Conservation (phyloP, 37 sponge, comb jelly and placozoan species). For the Ephydatia muelleri region DNA sequence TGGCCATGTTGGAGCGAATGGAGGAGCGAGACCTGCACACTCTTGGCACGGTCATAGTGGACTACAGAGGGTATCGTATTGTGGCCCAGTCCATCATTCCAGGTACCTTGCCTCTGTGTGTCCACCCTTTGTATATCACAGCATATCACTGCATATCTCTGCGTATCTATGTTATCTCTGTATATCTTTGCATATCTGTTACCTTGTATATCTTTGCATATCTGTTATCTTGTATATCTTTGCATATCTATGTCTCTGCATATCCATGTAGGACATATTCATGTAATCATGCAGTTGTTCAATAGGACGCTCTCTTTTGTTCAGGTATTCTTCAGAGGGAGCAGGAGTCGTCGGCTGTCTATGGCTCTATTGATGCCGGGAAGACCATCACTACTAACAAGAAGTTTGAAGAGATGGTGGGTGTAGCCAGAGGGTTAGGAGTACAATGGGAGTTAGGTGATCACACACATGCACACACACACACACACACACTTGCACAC, state of each 20-base stretch:
- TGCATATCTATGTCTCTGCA: neutral
- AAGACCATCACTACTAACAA: conserved; percentile 55
- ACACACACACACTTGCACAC: too few species aligned
- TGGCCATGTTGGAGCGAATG: conserved; percentile 35
- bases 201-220: neutral
- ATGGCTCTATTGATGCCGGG: conserved; percentile 85
- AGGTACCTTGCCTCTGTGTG: conserved; percentile 29
- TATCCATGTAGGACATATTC: too few species aligned
- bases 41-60: conserved; percentile 84
- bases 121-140: neutral
- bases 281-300: too few species aligned
- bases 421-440: neutral
- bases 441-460: too few species aligned
- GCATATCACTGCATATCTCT: neutral
- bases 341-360: conserved; percentile 77
- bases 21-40: conserved; percentile 78
- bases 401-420: conserved; percentile 61
- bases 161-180: neutral
- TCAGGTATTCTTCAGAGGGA: conserved; percentile 71
- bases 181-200: too few species aligned
- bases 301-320: too few species aligned
- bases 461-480: too few species aligned
- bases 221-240: too few species aligned
- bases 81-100: conserved; percentile 89
- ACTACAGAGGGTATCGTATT: conserved; percentile 88